Base-by-base conservation (phyloP, 2,797 vertebrate genomes). In the Toxotes lorentzi region DNA sequence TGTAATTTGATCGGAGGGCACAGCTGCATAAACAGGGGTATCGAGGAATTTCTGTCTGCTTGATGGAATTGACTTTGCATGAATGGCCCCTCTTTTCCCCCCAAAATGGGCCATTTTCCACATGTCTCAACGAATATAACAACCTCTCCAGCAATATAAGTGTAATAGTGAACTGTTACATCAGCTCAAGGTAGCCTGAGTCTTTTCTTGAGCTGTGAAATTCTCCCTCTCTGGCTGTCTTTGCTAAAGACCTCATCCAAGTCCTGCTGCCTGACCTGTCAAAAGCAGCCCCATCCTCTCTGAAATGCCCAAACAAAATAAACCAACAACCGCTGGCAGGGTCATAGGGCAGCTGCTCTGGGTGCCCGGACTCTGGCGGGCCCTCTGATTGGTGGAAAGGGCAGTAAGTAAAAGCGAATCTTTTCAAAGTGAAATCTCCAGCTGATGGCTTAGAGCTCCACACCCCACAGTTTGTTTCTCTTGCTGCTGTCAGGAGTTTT, bases 11-110 rank as follows among this genome's bases (percentile, higher is more conserved):
- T 97, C 94, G 85, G 93, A 88, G 94, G 95, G 95, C 96, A 96
- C 98, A 99, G 97, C 97, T 98, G 97, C 96, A 95, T 94, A 98
- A 99, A 98, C 97, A 98, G 93, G 93, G 93, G 94, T 95, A 96
- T 94, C 91, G 87, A 96, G 96, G 96, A 97, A 97, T 96, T 96
- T 96, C 95, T 96, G 95, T 93, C 95, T 94, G 95, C 95, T 95
- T 95, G 96, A 96, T 96, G 95, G 95, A 96, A 97, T 96, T 95
- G 96, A 96, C 96, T 96, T 96, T 97, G 95, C 96, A 96, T 94
- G 91, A 94, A 95, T 93, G 87, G 88, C 81, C 89, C 88, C 86
- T 89, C 88, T 92, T 89, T 86, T 65, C 86, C 84, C 88, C 77
- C 79, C 69, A 77, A 91, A 95, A 92, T 94, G 92, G 95, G 92